These are phyloP conservation scores for Tamias sibiricus DNA, from an alignment of 2,113 vertebrate species.

Conservation along the genomic window DNA sequence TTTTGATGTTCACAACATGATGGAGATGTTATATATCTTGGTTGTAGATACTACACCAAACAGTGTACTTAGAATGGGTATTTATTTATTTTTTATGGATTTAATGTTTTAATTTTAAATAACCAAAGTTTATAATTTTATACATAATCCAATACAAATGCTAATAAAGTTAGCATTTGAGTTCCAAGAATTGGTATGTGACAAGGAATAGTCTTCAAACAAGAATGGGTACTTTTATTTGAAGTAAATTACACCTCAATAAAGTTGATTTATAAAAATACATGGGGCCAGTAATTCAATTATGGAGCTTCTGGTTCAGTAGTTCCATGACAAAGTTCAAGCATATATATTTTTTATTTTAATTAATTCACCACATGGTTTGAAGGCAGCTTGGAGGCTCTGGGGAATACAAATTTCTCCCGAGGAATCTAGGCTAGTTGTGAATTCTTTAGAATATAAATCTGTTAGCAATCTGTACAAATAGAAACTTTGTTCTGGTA, in stretches of 20 bases:
- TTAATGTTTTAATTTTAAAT: conserved; percentile 89
- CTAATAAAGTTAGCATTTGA: conserved; percentile 89
- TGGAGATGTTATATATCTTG: background rate
- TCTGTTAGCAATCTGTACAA: conserved; percentile 59
- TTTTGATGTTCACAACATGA: background rate
- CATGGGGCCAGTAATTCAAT: background rate
- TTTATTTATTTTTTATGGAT: conserved; percentile 70
- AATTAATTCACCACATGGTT: conserved; percentile 29
- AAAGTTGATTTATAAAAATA: background rate
- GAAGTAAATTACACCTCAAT: background rate
- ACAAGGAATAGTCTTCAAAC: conserved; percentile 79
- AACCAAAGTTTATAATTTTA: conserved; percentile 84
- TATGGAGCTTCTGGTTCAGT: background rate
- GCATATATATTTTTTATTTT: background rate
- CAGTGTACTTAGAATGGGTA: background rate
- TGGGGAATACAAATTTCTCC: background rate
- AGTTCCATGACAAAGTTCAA: background rate
- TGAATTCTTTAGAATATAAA: conserved; percentile 43
- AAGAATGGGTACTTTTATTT: background rate
- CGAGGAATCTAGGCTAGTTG: conserved; percentile 16
- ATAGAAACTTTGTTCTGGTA: conserved; percentile 73
- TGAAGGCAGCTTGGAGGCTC: background rate
- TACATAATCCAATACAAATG: conserved; percentile 90
- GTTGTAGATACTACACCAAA: background rate
- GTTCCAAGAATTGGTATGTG: conserved; percentile 88